phyloP scores from a whole-genome alignment of 2,113 vertebrate genomes.

The Lipophrys pholis region DNA sequence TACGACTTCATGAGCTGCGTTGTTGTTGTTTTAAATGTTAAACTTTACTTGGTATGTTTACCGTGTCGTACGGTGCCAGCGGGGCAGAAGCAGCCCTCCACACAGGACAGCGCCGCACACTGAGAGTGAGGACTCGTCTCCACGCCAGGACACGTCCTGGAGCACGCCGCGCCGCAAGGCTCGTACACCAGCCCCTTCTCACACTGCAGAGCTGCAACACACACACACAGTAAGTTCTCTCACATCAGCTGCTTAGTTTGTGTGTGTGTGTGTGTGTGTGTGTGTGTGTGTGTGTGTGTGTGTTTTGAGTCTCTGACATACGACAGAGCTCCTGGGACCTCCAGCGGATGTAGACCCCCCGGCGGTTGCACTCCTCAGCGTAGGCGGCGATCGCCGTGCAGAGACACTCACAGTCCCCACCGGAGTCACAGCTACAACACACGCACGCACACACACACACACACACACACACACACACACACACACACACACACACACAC shows the following conservation, averaged over 20 bases:
- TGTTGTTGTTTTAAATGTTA: no score
- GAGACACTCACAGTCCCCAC: slow-evolving; percentile 93
- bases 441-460: neutral
- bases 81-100: slow-evolving; percentile 93
- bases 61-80: slow-evolving; percentile 83
- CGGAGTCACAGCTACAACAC: slow-evolving; percentile 81
- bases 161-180: slow-evolving; percentile 87
- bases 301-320: slow-evolving; percentile 62
- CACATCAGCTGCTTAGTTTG: no score
- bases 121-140: slow-evolving; percentile 68
- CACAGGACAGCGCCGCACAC: slow-evolving; percentile 82
- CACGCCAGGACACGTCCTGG: slow-evolving; percentile 79
- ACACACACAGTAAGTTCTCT: no score
- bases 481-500: no score
- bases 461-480: no score
- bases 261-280: neutral
- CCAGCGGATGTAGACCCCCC: slow-evolving; percentile 86
- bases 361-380: slow-evolving; percentile 86
- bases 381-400: slow-evolving; percentile 91
- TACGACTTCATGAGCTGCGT: no score
- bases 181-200: slow-evolving; percentile 88
- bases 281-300: neutral
- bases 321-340: slow-evolving; percentile 92
- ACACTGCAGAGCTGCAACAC: slow-evolving; percentile 88
- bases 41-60: no score